Conservation (phyloP, 2,888 invertebrate genomes). For the Plebejus anna region DNA sequence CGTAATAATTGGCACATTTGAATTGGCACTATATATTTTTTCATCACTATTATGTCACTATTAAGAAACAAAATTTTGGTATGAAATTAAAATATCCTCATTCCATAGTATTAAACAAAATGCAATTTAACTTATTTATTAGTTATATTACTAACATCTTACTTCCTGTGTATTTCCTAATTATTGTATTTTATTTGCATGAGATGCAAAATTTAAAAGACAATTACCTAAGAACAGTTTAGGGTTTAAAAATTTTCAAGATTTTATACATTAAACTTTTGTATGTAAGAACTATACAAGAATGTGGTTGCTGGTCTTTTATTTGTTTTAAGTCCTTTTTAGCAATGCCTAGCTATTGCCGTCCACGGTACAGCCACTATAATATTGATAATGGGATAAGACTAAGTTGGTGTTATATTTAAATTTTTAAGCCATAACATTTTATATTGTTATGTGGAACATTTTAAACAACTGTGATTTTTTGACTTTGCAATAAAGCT, state of each 20-base stretch:
- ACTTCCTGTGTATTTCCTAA: neutral
- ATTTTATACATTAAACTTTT: no score
- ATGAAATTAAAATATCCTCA: neutral
- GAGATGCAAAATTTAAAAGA: neutral
- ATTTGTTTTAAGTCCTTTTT: neutral
- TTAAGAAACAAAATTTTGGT: neutral
- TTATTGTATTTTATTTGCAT: neutral
- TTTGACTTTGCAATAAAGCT: slow-evolving; percentile 27
- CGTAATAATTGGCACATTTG: neutral
- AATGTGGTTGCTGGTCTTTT: neutral
- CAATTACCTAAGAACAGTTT: neutral
- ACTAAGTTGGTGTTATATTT: neutral
- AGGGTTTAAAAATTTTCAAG: neutral
- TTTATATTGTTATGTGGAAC: neutral
- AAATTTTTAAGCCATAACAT: neutral
- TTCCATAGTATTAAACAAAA: neutral
- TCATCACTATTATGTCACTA: neutral
- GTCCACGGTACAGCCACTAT: neutral
- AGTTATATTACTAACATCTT: neutral
- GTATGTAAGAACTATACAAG: neutral
- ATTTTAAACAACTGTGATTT: slow-evolving; percentile 25
- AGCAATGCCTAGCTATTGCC: neutral
- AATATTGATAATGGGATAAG: neutral
- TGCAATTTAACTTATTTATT: neutral
- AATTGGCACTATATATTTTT: neutral